Conservation (phyloP, 2,113 vertebrate species). For the Sphyrna mokarran region DNA sequence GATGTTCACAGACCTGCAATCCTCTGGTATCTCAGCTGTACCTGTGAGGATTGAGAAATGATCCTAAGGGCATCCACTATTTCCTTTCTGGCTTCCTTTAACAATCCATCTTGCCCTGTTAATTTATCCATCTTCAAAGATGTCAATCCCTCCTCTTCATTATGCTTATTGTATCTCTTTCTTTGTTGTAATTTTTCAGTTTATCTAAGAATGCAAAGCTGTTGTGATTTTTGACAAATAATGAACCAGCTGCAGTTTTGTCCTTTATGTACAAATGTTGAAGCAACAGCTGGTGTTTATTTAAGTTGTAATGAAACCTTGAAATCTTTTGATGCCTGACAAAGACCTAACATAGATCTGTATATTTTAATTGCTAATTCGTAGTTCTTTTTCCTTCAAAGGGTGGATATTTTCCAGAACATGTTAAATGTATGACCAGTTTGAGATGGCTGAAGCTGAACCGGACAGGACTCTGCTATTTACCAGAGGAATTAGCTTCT, state of each 20-base stretch:
- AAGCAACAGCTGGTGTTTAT: constrained; percentile 45
- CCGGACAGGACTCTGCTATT: constrained; percentile 88
- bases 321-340: background rate
- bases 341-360: background rate
- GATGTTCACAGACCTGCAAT: too few species aligned
- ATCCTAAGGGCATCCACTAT: too few species aligned
- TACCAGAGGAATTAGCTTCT: constrained; percentile 87
- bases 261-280: background rate
- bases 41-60: too few species aligned
- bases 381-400: constrained; percentile 40
- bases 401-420: constrained; percentile 94
- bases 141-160: too few species aligned
- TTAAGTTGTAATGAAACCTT: constrained; percentile 47
- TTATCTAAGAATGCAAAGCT: background rate
- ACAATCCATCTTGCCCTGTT: too few species aligned
- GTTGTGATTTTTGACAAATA: background rate
- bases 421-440: constrained; percentile 91
- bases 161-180: background rate
- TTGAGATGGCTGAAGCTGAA: constrained; percentile 96
- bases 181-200: background rate
- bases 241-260: background rate
- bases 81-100: too few species aligned
- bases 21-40: too few species aligned
- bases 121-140: too few species aligned
- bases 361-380: background rate